These are phyloP conservation scores for Melopsittacus undulatus DNA, from an alignment of 2,797 vertebrate genomes.

Conservation along the genomic window DNA sequence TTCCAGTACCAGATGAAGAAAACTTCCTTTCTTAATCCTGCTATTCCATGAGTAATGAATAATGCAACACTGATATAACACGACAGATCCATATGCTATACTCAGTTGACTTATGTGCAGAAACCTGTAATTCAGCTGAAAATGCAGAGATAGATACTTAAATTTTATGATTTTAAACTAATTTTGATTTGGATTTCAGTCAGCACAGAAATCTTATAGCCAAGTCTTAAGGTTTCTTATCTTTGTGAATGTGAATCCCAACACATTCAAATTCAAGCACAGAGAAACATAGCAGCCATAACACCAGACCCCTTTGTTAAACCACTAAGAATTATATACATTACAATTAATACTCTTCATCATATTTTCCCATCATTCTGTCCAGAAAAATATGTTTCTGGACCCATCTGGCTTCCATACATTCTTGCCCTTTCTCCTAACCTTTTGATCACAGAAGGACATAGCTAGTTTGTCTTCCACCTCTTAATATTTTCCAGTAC, in stretches of 20 bases:
- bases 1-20: not conserved
- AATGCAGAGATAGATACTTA: not conserved
- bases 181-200: not conserved
- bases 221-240: not conserved
- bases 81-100: not conserved
- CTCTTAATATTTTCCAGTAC: not conserved
- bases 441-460: accelerated
- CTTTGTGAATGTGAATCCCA: not conserved
- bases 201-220: not conserved
- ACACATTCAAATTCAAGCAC: not conserved
- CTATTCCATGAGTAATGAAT: not conserved
- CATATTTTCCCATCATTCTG: not conserved
- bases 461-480: not conserved
- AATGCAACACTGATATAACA: not conserved
- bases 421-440: not conserved
- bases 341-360: not conserved
- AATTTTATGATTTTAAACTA: not conserved
- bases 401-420: not conserved
- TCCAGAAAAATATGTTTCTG: not conserved
- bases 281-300: not conserved
- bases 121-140: not conserved
- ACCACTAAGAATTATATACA: not conserved
- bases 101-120: not conserved
- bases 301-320: not conserved
- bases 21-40: not conserved